Evolutionary conservation across 2,888 invertebrate genomes (phyloP).

Genomic region (Silvanus unidentatus): DNA sequence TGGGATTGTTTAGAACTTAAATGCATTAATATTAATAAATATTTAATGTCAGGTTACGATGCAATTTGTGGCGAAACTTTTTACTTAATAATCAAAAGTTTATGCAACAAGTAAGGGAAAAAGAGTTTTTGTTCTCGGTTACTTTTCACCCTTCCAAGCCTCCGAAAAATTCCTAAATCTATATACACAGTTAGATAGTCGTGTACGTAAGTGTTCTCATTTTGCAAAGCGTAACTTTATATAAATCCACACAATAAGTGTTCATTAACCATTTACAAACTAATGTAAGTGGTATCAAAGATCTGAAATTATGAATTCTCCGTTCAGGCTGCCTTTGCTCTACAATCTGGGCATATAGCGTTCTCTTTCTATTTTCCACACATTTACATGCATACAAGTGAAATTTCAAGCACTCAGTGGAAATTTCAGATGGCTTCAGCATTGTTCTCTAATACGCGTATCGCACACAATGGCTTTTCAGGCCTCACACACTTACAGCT

Average conservation of each 20-base stretch:
- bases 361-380: not conserved
- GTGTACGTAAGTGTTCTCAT: too few relatives aligned
- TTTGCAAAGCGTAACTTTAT: not conserved
- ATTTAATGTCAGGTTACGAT: too few relatives aligned
- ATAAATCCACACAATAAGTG: slow-evolving; percentile 9
- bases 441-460: slow-evolving; percentile 25
- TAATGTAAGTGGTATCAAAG: slow-evolving; percentile 19
- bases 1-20: too few relatives aligned
- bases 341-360: not conserved
- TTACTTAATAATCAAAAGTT: too few relatives aligned
- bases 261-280: slow-evolving; percentile 17
- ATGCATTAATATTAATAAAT: too few relatives aligned
- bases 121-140: too few relatives aligned
- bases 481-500: slow-evolving; percentile 10
- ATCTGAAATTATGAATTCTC: slow-evolving; percentile 19
- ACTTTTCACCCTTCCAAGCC: too few relatives aligned
- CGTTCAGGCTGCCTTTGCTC: not conserved
- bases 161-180: too few relatives aligned
- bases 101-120: too few relatives aligned
- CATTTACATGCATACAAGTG: slow-evolving; percentile 5
- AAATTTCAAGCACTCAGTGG: slow-evolving; percentile 19
- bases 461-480: slow-evolving; percentile 19
- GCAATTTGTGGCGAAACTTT: too few relatives aligned
- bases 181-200: too few relatives aligned
- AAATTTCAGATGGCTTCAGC: slow-evolving; percentile 18